Base-by-base conservation (phyloP, 2,888 invertebrate species). In the Synanthedon formicaeformis region DNA sequence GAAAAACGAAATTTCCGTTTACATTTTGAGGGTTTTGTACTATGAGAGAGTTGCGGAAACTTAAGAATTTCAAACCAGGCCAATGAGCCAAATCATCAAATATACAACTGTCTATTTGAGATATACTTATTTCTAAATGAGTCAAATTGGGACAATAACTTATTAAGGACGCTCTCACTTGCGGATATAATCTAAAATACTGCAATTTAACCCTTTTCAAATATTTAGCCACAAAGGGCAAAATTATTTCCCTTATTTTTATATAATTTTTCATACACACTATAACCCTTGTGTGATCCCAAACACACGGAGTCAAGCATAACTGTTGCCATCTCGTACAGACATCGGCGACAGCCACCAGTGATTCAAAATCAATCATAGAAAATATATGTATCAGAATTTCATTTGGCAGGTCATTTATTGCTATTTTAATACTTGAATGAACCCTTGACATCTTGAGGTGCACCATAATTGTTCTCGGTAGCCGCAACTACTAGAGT, bases 201-300 rank as follows among this genome's bases (percentile, higher is more conserved):
- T 88, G 88, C 60, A 88, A 66, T 75, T 88, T 88, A 18, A 88
- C 87, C 76, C 85, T 79, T 65, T 88, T 88, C 57, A 88, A 78
- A 78, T 86, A 86, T 67, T 81, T 82, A 56, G 87, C 83, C 55
- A 88, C 87, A 70, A 84, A 85, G 65, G 88, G 88, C 69, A 88
- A 85, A 69, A 88, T 84, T 60, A 78, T 85, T 64, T 88, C 86
- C 69, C 80, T 81, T 63, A 88, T 84, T 60, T 75, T 81, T 55
- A 81, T 75, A 75, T 88, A 88, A 65, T 88, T 88, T 63, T 88
- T 88, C 88, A 88, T 88, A 65, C 88, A 88, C 53, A 88, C 85
- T 61, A 87, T 79, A 58, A 88, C 78, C 49, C 87, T 80, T 52
- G 88, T 88, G 65, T 88, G 84, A 60, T 88, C 88, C 88, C 88